phyloP scores from a whole-genome alignment of 1,140 invertebrate genomes.

The Galleria mellonella region DNA sequence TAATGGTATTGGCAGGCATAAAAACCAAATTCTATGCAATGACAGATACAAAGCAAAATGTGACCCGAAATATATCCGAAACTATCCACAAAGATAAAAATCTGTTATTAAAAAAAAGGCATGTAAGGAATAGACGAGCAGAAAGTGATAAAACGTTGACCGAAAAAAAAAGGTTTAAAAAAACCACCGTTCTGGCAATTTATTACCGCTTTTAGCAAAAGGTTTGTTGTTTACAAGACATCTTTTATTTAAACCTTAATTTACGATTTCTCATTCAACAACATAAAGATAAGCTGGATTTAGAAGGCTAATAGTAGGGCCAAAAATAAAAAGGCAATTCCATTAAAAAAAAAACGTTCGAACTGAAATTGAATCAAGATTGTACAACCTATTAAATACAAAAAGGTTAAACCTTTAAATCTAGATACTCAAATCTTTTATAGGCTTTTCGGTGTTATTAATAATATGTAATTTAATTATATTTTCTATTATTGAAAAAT shows the following conservation, averaged over 20 bases:
- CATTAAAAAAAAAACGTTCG: constrained; percentile 9
- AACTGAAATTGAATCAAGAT: constrained; percentile 11
- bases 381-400: not conserved
- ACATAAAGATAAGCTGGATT: constrained; percentile 40
- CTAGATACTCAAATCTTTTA: too few relatives aligned
- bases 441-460: too few relatives aligned
- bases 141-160: constrained; percentile 26
- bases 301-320: constrained; percentile 20
- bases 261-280: constrained; percentile 48
- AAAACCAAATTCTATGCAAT: too few relatives aligned
- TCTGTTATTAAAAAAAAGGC: constrained; percentile 7
- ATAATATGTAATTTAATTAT: too few relatives aligned
- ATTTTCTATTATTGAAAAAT: too few relatives aligned
- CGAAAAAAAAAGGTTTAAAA: constrained; percentile 32
- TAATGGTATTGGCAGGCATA: too few relatives aligned
- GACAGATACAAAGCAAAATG: too few relatives aligned
- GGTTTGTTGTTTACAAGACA: constrained; percentile 59
- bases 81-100: constrained; percentile 2
- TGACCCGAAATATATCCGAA: too few relatives aligned
- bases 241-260: constrained; percentile 63
- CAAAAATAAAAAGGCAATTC: constrained; percentile 12
- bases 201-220: constrained; percentile 63
- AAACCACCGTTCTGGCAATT: constrained; percentile 34
- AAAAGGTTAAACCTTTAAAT: too few relatives aligned
- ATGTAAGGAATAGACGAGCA: constrained; percentile 16